Evolutionary conservation across 1,140 invertebrate genomes (phyloP).

Genomic region (Pseudomyrmex sp.): DNA sequence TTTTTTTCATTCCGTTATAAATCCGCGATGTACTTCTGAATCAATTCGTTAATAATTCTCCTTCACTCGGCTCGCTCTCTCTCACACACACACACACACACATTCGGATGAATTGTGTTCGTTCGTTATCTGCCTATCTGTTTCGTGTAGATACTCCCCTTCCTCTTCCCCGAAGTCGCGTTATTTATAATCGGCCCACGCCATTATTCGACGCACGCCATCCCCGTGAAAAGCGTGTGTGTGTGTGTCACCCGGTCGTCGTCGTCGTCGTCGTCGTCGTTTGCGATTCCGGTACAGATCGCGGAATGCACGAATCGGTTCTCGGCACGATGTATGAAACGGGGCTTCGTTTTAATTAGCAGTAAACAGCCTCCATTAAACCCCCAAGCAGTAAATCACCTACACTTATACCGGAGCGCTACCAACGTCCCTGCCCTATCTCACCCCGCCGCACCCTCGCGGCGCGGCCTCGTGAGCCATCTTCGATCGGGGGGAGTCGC

Average conservation of each 20-base stretch:
- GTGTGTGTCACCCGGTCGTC: constrained; percentile 29
- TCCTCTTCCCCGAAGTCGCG: constrained; percentile 21
- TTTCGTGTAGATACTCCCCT: not conserved
- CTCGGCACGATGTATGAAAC: constrained; percentile 77
- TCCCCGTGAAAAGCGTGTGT: constrained; percentile 20
- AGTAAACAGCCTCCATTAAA: constrained; percentile 83
- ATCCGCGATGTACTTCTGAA: not conserved
- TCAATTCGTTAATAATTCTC: constrained; percentile 23
- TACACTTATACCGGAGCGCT: constrained; percentile 76
- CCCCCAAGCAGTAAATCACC: constrained; percentile 81
- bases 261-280: not conserved
- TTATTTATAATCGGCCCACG: constrained; percentile 64
- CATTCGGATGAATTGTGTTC: constrained; percentile 42
- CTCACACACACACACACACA: not conserved
- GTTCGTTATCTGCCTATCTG: constrained; percentile 29
- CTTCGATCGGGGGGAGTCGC: constrained; percentile 60
- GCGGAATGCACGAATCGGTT: constrained; percentile 72
- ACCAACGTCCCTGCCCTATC: constrained; percentile 7
- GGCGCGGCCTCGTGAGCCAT: constrained; percentile 64
- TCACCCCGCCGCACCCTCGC: constrained; percentile 50
- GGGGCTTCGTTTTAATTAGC: constrained; percentile 83
- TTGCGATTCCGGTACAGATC: constrained; percentile 17
- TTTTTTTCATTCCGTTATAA: not conserved
- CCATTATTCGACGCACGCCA: constrained; percentile 50
- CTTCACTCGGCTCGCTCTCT: not conserved